Evolutionary conservation across 1,140 invertebrate species (phyloP).

Genomic region (fruit fly (Drosophila melanogaster)): DNA sequence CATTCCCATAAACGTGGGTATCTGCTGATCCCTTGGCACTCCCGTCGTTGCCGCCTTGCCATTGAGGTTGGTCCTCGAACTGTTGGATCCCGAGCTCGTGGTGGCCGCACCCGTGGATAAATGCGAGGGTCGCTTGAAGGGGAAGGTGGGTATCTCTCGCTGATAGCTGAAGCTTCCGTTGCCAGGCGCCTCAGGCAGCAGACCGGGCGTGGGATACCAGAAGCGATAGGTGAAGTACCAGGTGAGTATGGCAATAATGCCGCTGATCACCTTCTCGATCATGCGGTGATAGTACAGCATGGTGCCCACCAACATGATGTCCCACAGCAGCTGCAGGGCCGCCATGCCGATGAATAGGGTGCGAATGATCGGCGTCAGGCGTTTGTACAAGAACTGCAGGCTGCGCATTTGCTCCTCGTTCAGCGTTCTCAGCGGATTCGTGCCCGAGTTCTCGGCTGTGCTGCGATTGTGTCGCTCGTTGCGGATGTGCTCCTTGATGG

Average conservation of each 20-base stretch:
- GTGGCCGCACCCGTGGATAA: conserved; percentile 36
- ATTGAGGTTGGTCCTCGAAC: conserved; percentile 39
- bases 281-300: conserved; percentile 97
- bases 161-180: conserved; percentile 92
- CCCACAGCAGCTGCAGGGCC: conserved; percentile 93
- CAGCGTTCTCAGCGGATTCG: conserved; percentile 89
- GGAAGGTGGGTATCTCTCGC: conserved; percentile 68
- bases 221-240: conserved; percentile 97
- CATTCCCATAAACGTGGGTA: conserved; percentile 91
- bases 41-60: conserved; percentile 30
- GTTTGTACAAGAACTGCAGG: conserved; percentile 90
- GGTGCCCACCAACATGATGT: conserved; percentile 96
- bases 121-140: conserved; percentile 68
- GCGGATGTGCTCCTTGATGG: conserved; percentile 92
- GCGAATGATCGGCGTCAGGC: conserved; percentile 93
- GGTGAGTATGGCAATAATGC: conserved; percentile 92
- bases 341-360: conserved; percentile 92
- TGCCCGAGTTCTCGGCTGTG: conserved; percentile 86
- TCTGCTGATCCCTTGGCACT: conserved; percentile 44
- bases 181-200: conserved; percentile 89
- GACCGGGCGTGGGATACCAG: conserved; percentile 89
- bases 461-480: conserved; percentile 91
- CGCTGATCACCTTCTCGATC: conserved; percentile 96
- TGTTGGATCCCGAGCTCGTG: conserved; percentile 11
- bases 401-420: conserved; percentile 89